Conservation (phyloP, 2,888 invertebrate species). For the Rotaria macrura region DNA sequence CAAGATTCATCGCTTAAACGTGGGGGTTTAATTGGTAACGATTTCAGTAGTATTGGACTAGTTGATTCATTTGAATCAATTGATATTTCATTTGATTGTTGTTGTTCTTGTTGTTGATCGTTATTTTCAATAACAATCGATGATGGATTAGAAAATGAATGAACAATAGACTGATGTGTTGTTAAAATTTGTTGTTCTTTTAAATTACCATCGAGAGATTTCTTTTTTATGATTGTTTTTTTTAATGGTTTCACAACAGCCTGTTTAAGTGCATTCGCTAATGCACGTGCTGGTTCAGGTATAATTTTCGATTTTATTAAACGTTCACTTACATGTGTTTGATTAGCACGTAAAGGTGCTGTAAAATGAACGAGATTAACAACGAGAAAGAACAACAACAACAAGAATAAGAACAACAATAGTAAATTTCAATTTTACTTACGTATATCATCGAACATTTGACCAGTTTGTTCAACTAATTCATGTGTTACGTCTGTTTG, state of each 20-base stretch:
- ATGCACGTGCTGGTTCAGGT: conserved; percentile 13
- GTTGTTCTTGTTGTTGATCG: background rate
- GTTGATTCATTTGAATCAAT: background rate
- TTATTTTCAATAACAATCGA: background rate
- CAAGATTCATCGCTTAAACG: background rate
- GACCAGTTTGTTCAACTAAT: background rate
- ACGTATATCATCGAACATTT: conserved; percentile 5
- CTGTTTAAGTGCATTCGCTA: background rate
- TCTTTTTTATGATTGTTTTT: background rate
- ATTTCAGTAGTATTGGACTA: background rate
- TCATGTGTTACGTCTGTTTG: background rate
- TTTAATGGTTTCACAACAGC: conserved; percentile 17
- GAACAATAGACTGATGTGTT: background rate
- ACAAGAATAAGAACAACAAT: background rate
- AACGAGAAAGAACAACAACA: no score
- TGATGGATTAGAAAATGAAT: background rate
- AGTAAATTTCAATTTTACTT: background rate
- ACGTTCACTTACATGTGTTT: background rate
- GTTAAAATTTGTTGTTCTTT: background rate
- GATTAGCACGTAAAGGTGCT: background rate
- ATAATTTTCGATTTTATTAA: background rate
- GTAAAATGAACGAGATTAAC: background rate
- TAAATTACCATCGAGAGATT: background rate
- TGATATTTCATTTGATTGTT: background rate
- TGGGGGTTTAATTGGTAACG: background rate